phyloP scores from a whole-genome alignment of 2,888 invertebrate genomes.

The Limnephilus rhombicus region DNA sequence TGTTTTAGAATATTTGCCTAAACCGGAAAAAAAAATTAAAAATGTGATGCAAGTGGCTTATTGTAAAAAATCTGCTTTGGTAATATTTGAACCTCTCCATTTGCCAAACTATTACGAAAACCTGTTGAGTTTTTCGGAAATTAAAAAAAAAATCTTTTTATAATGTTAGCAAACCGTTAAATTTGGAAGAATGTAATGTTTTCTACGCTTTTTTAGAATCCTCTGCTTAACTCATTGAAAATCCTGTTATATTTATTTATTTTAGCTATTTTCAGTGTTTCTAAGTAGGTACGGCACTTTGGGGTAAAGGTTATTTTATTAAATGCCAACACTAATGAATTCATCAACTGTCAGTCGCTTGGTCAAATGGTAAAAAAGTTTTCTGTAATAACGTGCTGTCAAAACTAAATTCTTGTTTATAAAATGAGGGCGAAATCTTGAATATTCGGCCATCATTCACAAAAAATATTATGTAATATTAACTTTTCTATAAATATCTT shows the following conservation, averaged over 20 bases:
- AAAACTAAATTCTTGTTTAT: background rate
- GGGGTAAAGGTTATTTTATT: background rate
- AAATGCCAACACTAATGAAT: background rate
- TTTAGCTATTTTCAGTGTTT: background rate
- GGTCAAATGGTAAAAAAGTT: background rate
- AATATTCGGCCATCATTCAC: constrained; percentile 30
- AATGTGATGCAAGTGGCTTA: no score
- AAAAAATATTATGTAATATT: constrained; percentile 28
- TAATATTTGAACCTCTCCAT: no score
- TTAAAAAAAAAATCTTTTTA: no score
- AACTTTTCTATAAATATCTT: constrained; percentile 43
- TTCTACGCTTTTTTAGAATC: no score
- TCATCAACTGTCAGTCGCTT: background rate
- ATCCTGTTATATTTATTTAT: background rate
- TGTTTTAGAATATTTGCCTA: no score
- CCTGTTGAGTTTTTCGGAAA: no score
- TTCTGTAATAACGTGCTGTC: background rate
- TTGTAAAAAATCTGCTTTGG: no score
- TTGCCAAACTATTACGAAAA: no score
- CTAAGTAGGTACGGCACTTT: background rate
- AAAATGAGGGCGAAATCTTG: background rate
- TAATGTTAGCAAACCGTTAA: no score
- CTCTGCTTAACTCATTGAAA: no score
- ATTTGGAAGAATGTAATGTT: no score
- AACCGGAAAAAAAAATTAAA: no score